Evolutionary conservation across 2,797 vertebrate species (phyloP), one percentile per base, ranked within the genome.

Genomic region (Hozukius guyotensis): DNA sequence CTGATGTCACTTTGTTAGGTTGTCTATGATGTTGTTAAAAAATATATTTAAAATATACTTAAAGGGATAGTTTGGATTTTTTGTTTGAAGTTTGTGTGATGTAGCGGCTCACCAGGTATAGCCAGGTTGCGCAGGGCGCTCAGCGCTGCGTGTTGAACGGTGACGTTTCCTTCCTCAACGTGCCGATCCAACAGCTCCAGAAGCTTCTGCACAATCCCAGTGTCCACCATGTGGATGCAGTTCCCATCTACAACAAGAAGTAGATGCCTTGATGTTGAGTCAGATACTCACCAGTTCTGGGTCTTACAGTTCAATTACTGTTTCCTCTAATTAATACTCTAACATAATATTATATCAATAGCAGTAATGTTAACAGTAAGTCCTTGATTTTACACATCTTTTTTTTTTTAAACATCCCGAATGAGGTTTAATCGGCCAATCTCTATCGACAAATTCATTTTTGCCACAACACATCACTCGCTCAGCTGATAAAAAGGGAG

Each of bases 171-270:
- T 46, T 99, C 98, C 68, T 98, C 97, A 1, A 98, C 97, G 0
- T 99, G 98, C 75, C 98, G 96, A 87, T 98, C 97, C 92, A 99
- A 86, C 88, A 99, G 96, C 81, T 97, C 97, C 92, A 97, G 96
- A 66, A 99, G 97, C 88, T 97, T 98, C 92, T 99, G 97, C 86
- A 99, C 98, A 52, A 99, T 99, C 18, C 98, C 98, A 0, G 95
- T 97, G 94, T 99, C 98, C 88, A 99, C 98, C 98, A 99, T 99
- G 95, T 99, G 98, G 92, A 99, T 99, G 89, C 98, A 99, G 80
- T 99, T 99, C 72, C 98, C 98, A 12, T 99, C 98, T 99, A 87
- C 22, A 36, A n/a, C 6, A 22, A 3, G 6, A 46, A 68, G 16
- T 1, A 34, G 16, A 64, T 8, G 16, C 7, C 1, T 6, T 56